Percentiles rank a stretch among this genome's conserved stretches.
phyloP scores from a whole-genome alignment of 2,797 vertebrate genomes.

The Hephaestus fuliginosus region DNA sequence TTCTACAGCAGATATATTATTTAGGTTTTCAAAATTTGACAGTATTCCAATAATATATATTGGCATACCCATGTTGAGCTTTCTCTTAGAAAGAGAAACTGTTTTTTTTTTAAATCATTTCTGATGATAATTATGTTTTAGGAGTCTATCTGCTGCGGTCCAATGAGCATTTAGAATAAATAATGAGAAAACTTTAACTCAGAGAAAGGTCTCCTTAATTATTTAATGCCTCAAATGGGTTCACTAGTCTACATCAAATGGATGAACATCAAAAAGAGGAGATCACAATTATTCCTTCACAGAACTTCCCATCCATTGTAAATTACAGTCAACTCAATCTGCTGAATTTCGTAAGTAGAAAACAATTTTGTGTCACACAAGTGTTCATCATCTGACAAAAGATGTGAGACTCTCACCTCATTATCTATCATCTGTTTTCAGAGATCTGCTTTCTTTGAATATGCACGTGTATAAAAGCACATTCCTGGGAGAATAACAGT shows the following conservation, averaged over 20 bases:
- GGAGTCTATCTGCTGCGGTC: conserved; percentile 50
- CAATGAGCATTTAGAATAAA: conserved; percentile 76
- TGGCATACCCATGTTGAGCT: not conserved
- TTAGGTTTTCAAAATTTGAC: not conserved
- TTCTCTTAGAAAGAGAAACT: not conserved
- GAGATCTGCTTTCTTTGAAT: conserved; percentile 16
- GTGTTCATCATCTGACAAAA: not conserved
- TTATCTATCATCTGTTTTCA: not conserved
- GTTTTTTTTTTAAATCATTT: conserved; percentile 21
- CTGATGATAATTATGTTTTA: conserved; percentile 50
- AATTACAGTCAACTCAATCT: conserved; percentile 1
- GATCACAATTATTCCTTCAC: conserved; percentile 26
- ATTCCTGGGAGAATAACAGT: not conserved
- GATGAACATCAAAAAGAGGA: conserved; percentile 54
- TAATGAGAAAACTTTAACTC: conserved; percentile 63
- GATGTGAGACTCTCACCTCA: no score
- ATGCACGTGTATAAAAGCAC: not conserved
- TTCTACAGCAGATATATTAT: not conserved
- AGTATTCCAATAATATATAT: not conserved
- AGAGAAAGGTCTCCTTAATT: conserved; percentile 76
- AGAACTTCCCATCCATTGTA: conserved; percentile 18
- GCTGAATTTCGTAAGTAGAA: not conserved
- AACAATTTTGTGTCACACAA: accelerated
- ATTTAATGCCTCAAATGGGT: conserved; percentile 81
- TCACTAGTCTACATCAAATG: conserved; percentile 66